Conservation (phyloP, 2,797 vertebrate species). For the Champsocephalus esox region DNA sequence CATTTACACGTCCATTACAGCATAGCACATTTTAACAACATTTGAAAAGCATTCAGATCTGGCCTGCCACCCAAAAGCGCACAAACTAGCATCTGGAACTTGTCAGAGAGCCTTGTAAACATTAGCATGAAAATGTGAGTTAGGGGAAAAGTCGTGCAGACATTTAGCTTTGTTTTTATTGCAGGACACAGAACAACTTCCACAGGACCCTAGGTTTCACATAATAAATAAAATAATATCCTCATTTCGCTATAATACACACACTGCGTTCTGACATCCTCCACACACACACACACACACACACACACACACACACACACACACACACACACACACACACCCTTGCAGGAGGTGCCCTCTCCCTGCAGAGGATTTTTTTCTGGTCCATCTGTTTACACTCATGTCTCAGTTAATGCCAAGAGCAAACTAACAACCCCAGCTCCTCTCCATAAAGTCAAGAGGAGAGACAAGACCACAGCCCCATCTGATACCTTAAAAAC, state of each 20-base stretch:
- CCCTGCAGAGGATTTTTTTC: conserved; percentile 49
- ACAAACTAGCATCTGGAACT: conserved; percentile 71
- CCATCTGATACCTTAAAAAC: conserved; percentile 23
- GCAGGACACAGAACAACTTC: conserved; percentile 70
- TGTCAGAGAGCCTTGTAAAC: conserved; percentile 66
- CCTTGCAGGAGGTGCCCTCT: conserved; percentile 44
- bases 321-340: not conserved
- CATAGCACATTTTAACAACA: conserved; percentile 43
- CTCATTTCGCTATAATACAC: conserved; percentile 20
- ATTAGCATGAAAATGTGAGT: conserved; percentile 27
- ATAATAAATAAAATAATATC: conserved; percentile 37
- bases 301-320: not conserved
- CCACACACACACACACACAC: conserved; percentile 3
- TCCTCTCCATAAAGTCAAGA: conserved; percentile 36
- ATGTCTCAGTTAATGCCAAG: conserved; percentile 40
- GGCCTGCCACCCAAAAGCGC: conserved; percentile 48
- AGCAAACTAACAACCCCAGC: conserved; percentile 55
- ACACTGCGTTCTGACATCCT: conserved; percentile 41
- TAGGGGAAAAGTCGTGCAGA: conserved; percentile 42
- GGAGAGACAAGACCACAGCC: conserved; percentile 11
- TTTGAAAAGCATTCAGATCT: conserved; percentile 63
- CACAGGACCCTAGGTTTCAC: conserved; percentile 60
- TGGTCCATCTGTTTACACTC: conserved; percentile 62
- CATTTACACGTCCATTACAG: conserved; percentile 41
- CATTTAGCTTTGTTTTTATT: conserved; percentile 76